phyloP scores from a whole-genome alignment of 2,113 vertebrate species.

The Cynocephalus volans region DNA sequence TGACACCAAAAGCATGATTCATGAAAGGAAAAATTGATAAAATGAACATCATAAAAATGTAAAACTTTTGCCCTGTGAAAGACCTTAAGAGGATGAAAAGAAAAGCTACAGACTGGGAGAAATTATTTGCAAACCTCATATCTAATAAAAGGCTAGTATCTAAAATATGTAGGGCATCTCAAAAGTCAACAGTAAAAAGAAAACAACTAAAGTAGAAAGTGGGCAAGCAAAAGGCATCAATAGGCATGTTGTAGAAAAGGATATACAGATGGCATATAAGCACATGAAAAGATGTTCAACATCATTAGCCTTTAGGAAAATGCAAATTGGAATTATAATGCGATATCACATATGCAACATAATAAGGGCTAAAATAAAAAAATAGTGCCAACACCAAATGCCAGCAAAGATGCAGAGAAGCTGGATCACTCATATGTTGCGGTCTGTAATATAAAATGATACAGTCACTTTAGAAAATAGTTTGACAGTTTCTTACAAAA shows the following conservation, averaged over 20 bases:
- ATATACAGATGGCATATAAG: background rate
- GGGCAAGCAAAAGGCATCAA: background rate
- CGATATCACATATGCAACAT: background rate
- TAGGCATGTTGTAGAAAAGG: background rate
- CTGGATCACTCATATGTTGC: background rate
- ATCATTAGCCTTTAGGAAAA: background rate
- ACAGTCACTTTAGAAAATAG: background rate
- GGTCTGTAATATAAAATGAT: background rate
- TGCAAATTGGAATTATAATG: background rate
- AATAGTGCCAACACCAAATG: background rate
- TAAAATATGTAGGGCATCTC: background rate
- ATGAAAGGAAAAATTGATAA: background rate
- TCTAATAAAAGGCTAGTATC: background rate
- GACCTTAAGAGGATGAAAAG: background rate
- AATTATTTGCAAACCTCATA: background rate
- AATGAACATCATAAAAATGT: background rate
- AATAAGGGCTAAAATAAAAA: background rate
- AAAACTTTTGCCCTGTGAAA: background rate
- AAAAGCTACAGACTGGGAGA: background rate
- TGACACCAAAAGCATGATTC: background rate
- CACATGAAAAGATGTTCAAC: background rate
- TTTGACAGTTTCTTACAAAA: background rate
- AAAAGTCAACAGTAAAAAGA: background rate
- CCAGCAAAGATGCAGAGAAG: background rate
- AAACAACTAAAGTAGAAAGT: background rate